phyloP scores from a whole-genome alignment of 2,113 vertebrate species.

The Equus quagga region DNA sequence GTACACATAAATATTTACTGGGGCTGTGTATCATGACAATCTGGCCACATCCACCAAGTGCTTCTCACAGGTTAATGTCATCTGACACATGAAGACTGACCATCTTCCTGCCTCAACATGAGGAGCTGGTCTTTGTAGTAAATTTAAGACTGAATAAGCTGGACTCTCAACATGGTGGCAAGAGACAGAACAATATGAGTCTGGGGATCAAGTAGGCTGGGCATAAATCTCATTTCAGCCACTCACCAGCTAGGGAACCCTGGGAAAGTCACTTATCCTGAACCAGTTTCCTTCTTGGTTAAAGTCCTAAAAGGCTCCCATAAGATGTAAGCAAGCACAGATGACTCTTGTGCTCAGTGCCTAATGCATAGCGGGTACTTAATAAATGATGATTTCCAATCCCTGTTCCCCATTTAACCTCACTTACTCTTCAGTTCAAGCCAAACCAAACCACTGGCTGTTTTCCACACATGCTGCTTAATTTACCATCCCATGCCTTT shows the following conservation, averaged over 20 bases:
- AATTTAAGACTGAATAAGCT: neutral
- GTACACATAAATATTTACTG: rapidly evolving
- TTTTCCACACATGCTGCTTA: neutral
- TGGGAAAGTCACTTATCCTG: neutral
- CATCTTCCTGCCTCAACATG: neutral
- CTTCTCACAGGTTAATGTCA: neutral
- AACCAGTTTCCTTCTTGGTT: neutral
- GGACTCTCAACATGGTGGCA: neutral
- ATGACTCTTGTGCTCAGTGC: neutral
- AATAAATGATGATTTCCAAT: neutral
- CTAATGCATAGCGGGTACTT: neutral
- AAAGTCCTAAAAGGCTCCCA: neutral
- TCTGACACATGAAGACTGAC: neutral
- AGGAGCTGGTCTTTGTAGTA: neutral
- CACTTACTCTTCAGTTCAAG: neutral
- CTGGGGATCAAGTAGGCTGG: neutral
- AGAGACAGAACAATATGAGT: neutral
- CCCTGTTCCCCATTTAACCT: neutral
- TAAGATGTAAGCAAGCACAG: neutral
- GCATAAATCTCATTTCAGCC: neutral
- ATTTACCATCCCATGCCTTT: neutral
- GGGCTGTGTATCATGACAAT: neutral
- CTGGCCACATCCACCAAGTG: neutral
- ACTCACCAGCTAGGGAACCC: neutral
- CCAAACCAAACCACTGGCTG: conserved; percentile 10